These are phyloP conservation scores for Drosophila fungiperda DNA, from an alignment of 2,888 invertebrate species.

Conservation along the genomic window DNA sequence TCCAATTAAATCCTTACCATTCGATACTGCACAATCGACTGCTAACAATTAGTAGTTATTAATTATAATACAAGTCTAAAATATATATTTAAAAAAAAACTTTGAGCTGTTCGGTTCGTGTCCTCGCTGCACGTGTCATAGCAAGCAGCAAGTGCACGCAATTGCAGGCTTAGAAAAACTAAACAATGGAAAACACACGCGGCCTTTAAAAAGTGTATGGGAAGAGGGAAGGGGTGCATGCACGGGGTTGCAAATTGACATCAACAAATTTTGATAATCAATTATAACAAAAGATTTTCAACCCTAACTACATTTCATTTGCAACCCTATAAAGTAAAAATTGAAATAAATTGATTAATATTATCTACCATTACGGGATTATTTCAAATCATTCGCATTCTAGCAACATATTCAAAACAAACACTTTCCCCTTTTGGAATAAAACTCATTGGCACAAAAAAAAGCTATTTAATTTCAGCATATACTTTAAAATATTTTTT, in stretches of 20 bases:
- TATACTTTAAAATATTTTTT: slow-evolving; percentile 68
- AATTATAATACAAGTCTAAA: background rate
- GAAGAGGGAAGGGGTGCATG: too few relatives aligned
- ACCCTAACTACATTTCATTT: slow-evolving; percentile 3
- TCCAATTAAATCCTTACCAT: too few relatives aligned
- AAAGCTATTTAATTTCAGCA: slow-evolving; percentile 19
- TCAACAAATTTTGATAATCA: background rate
- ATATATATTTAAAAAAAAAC: background rate
- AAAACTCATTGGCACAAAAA: background rate
- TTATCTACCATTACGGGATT: background rate
- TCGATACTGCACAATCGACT: background rate
- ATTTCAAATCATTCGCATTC: background rate
- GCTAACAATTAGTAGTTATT: background rate
- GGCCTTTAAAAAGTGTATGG: background rate
- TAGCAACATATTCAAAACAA: background rate
- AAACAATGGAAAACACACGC: background rate
- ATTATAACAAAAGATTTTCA: slow-evolving; percentile 3
- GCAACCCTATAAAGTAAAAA: background rate
- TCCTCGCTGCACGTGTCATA: slow-evolving; percentile 20
- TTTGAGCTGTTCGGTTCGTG: slow-evolving; percentile 3
- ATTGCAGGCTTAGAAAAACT: background rate
- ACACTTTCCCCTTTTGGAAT: background rate
- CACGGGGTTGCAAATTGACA: slow-evolving; percentile 7
- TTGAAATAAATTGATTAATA: background rate
- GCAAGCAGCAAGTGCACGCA: slow-evolving; percentile 8